Evolutionary conservation across 1,140 invertebrate species (phyloP), one percentile per base, ranked within the genome.

Genomic region (Pentalonia nigronervosa): DNA sequence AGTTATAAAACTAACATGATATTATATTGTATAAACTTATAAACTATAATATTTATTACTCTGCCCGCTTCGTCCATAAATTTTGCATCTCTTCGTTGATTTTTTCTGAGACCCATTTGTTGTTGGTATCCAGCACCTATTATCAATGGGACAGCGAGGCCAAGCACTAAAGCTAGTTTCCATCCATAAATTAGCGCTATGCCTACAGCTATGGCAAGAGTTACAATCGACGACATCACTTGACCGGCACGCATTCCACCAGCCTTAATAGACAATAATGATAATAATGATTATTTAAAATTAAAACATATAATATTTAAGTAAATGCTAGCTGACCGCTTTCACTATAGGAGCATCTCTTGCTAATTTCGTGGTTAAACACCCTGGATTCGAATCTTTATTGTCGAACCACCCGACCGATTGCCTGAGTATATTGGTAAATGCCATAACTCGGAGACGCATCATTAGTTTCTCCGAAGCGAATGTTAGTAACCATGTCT

Each of bases 361-460:
- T 3, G 97, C 97, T 4, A 98, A 95, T 36, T 96, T 95, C 2
- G 97, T 96, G 91, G 97, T 97, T 0, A 98, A 95, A 60, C 96
- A 96, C 8, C 97, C 97, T 0, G 96, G 96, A 17, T 96, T 96
- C 94, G 97, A 97, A 41, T 96, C 95, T 93, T 96, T 96, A 90
- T 97, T 95, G 94, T 98, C 97, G 94, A 97, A 98, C 96, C 97
- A 98, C 9, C 95, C 96, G 7, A 98, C 96, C 94, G 97, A 97
- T 95, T 98, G 97, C 36, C 96, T 95, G 2, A 98, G 94, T 94
- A 98, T 96, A 3, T 96, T 96, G 83, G 95, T 95, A 94, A 98
- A 98, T 88, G 97, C 95, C 25, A 95, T 94, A n/a, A 96, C 95
- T 84, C 97, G 95, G 2, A 98, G 94, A 91, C 97, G 95, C 89